Conservation (phyloP, 2,797 vertebrate genomes). For the Acanthiza pusilla region DNA sequence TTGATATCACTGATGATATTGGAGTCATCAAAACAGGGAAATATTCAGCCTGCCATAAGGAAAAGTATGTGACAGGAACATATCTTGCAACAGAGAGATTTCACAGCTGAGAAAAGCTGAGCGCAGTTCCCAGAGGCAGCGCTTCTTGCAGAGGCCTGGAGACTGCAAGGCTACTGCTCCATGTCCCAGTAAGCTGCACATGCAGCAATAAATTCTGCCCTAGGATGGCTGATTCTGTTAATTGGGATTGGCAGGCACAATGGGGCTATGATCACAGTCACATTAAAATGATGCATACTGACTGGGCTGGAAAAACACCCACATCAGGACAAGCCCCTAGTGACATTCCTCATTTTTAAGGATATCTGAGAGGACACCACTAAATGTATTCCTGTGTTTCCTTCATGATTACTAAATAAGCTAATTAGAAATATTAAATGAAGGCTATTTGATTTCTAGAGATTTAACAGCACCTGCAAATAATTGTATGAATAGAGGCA, state of each 20-base stretch:
- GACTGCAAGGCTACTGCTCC: not conserved
- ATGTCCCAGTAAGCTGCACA: not conserved
- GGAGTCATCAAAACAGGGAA: not conserved
- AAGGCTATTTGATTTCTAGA: conserved; percentile 13
- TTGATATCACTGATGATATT: not conserved
- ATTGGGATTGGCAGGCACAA: conserved; percentile 6
- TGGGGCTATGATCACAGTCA: not conserved
- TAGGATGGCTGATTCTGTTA: conserved; percentile 8
- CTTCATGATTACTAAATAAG: conserved; percentile 12
- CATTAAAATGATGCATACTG: conserved; percentile 29
- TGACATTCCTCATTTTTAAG: conserved; percentile 24
- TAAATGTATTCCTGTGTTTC: conserved; percentile 32
- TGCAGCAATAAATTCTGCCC: conserved; percentile 1
- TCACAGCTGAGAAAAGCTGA: conserved; percentile 33
- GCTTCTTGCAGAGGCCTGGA: not conserved
- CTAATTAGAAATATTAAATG: conserved; percentile 46
- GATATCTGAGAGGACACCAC: conserved; percentile 15
- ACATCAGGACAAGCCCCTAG: not conserved
- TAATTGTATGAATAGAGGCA: not conserved
- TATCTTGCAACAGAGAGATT: not conserved
- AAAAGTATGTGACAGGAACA: conserved; percentile 1
- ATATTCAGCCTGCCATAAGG: not conserved
- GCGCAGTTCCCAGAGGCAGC: not conserved
- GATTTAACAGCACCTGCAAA: conserved; percentile 12
- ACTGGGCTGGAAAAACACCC: conserved; percentile 42